Percentiles rank a stretch among this genome's conserved stretches.
Conservation (phyloP, 2,797 vertebrate genomes). For the Clarias laeviceps region DNA sequence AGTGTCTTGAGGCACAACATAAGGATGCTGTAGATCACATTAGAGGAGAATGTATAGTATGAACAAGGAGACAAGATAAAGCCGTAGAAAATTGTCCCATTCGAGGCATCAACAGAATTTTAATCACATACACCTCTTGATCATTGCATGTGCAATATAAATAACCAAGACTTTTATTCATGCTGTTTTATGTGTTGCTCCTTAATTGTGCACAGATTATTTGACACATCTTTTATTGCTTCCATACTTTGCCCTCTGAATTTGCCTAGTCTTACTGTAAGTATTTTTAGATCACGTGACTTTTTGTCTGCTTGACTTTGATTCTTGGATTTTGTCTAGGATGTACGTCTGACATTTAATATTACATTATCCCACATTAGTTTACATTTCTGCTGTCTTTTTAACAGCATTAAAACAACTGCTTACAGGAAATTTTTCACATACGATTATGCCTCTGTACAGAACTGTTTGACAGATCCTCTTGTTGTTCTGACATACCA, state of each 20-base stretch:
- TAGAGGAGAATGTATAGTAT: neutral
- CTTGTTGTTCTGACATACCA: neutral
- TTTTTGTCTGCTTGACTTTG: neutral
- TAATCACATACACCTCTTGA: neutral
- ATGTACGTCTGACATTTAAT: neutral
- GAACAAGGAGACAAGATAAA: neutral
- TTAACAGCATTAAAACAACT: neutral
- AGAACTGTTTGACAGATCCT: neutral
- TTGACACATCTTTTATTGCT: neutral
- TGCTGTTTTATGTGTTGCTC: neutral
- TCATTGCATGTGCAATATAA: neutral
- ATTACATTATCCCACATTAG: neutral
- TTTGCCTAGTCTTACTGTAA: neutral
- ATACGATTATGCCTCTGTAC: neutral
- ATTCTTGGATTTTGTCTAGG: neutral
- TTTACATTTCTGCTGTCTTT: neutral
- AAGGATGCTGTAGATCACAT: neutral
- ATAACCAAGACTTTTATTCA: neutral
- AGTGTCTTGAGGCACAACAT: neutral
- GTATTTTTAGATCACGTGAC: neutral
- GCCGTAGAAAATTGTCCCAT: neutral
- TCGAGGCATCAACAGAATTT: neutral
- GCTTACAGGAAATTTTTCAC: neutral
- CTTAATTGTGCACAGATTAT: neutral
- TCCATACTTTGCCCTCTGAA: neutral